These are phyloP conservation scores for Hyperoodon ampullatus DNA, from an alignment of 2,113 vertebrate species.

Conservation along the genomic window DNA sequence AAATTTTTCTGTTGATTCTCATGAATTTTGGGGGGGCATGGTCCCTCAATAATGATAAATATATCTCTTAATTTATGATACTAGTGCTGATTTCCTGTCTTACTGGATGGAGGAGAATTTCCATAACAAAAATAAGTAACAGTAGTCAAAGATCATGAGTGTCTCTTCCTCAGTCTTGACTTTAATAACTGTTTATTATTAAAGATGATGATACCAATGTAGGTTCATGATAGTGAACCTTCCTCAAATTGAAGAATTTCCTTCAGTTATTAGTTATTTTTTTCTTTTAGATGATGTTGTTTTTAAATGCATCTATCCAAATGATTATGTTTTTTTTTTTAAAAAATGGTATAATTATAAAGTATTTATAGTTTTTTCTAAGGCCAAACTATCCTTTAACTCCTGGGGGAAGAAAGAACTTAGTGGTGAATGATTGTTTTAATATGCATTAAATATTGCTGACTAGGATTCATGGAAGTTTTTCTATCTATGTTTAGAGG, in stretches of 20 bases:
- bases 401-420: neutral
- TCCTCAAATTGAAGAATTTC: neutral
- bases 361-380: constrained; percentile 24
- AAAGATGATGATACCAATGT: neutral
- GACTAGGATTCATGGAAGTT: neutral
- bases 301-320: constrained; percentile 4
- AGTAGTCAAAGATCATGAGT: neutral
- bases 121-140: neutral
- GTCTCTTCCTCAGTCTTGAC: neutral
- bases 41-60: neutral
- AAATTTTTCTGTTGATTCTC: neutral
- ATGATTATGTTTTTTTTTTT: neutral
- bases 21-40: neutral
- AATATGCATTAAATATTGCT: neutral
- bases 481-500: neutral
- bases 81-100: neutral
- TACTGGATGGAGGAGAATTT: neutral
- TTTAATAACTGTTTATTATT: neutral
- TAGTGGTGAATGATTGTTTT: neutral
- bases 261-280: neutral
- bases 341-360: neutral
- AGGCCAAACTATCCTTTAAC: neutral
- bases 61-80: neutral
- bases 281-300: constrained; percentile 21
- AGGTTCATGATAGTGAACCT: neutral